These are phyloP conservation scores for Aricia agestis DNA, from an alignment of 1,140 invertebrate genomes.

Conservation along the genomic window DNA sequence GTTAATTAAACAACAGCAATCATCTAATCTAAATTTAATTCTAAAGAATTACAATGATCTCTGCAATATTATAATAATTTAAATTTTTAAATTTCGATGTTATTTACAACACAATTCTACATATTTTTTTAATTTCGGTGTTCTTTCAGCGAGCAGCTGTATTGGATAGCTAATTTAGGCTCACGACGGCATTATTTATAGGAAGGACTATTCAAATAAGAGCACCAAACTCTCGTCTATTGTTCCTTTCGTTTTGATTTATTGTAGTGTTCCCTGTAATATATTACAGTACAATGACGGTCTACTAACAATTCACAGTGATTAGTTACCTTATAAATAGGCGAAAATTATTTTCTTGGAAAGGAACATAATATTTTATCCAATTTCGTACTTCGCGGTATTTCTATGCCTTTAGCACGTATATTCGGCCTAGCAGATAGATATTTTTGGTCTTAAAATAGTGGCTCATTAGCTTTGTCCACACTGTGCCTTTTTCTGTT, in stretches of 20 bases:
- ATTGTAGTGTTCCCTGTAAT: not conserved
- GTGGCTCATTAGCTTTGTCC: too few relatives aligned
- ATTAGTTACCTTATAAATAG: not conserved
- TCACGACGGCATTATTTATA: not conserved
- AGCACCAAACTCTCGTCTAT: not conserved
- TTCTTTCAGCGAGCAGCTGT: not conserved
- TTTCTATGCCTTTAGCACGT: too few relatives aligned
- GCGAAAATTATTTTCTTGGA: not conserved
- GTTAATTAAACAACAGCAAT: too few relatives aligned
- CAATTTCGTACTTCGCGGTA: not conserved
- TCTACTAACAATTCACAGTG: not conserved
- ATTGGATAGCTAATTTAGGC: not conserved
- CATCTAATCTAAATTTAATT: too few relatives aligned
- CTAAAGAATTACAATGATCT: too few relatives aligned
- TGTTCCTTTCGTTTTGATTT: slow-evolving; percentile 1
- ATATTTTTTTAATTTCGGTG: too few relatives aligned
- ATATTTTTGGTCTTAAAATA: too few relatives aligned
- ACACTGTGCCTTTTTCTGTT: too few relatives aligned
- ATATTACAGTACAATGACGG: not conserved
- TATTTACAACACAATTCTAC: too few relatives aligned
- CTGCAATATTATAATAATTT: too few relatives aligned
- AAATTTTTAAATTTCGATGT: too few relatives aligned
- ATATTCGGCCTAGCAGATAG: too few relatives aligned
- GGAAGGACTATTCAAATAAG: not conserved
- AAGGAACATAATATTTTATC: not conserved